Percentiles rank a stretch among this genome's conserved stretches.
phyloP scores from a whole-genome alignment of 2,888 invertebrate species.

The Napeogenes inachia region DNA sequence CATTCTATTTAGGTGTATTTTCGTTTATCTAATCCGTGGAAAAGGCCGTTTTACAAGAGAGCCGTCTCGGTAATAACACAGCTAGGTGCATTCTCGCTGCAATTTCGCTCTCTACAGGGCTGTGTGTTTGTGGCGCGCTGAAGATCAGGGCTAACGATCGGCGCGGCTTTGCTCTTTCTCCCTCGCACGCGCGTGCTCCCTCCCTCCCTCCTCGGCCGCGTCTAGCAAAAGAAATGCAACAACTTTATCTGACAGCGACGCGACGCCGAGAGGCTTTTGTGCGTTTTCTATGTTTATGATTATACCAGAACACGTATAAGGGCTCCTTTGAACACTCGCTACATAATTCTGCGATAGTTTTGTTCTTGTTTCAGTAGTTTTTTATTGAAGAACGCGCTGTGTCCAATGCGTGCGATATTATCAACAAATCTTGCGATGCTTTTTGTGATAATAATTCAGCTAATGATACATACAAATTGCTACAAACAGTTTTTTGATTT shows the following conservation, averaged over 20 bases:
- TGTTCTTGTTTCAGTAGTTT: conserved; percentile 60
- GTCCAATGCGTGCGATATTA: conserved; percentile 29
- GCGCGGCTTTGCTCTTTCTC: conserved; percentile 53
- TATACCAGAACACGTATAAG: conserved; percentile 74
- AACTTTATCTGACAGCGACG: conserved; percentile 75
- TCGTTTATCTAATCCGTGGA: conserved; percentile 36
- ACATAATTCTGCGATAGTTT: conserved; percentile 58
- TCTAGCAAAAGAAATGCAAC: conserved; percentile 73
- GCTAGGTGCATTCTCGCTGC: conserved; percentile 77
- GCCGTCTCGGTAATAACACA: conserved; percentile 68
- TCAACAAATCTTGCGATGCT: conserved; percentile 13
- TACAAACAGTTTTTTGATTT: neutral
- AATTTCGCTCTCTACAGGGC: conserved; percentile 78
- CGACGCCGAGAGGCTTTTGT: conserved; percentile 74
- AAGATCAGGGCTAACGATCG: conserved; percentile 79
- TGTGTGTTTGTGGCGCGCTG: conserved; percentile 78
- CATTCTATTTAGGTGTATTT: conserved; percentile 41
- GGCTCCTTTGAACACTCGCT: conserved; percentile 68
- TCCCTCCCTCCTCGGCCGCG: conserved; percentile 41
- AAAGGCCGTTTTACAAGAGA: conserved; percentile 60
- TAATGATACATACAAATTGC: conserved; percentile 9
- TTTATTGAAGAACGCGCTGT: conserved; percentile 38
- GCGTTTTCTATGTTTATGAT: conserved; percentile 77
- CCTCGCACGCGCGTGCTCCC: conserved; percentile 43
- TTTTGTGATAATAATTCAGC: conserved; percentile 16